Base-by-base conservation (phyloP, 2,888 invertebrate species). In the Flexamia atlantica region DNA sequence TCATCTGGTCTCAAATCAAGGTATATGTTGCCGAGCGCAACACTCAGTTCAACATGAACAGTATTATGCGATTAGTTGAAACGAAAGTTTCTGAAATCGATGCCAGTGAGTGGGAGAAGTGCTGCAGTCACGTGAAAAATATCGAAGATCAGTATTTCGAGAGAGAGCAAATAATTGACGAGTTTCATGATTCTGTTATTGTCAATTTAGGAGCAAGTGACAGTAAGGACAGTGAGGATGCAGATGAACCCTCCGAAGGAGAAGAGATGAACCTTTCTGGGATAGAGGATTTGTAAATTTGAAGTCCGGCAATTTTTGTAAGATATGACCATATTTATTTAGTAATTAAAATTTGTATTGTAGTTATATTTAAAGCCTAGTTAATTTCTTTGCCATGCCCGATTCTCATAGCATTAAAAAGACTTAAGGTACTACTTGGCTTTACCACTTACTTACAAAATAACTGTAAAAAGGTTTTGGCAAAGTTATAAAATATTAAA, bases 61-160 rank as follows among this genome's bases (percentile, higher is more conserved):
- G 23, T 64, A 17, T 64, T 20, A 64, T 64, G n/a, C 9, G 23
- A 25, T 20, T 10, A 64, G 64, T 64, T 14, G 30, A 64, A 64
- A 64, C 30, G 23, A 64, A 64, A 64, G 64, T 64, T 64, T 64
- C 64, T 64, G 20, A 64, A 20, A 64, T 64, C 64, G 64, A 23
- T 20, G 64, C 30, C 23, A 20, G 23, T 64, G 64, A 64, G 64
- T 46, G 46, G 46, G 17, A 46, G 14, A 46, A 46, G 4, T 46
- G 46, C 46, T 46, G 46, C 46, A 17, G 17, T 46, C 46, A 46
- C 46, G 46, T 46, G 2, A 46, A 46, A 17, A 46, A 46, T 46
- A 46, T 46, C 17, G 12, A 46, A 17, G 46, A 46, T 14, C 46
- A 46, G 17, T 46, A 46, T 46, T 14, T 46, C 2, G 14, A 12